These are phyloP conservation scores for Bujurquina vittata DNA, from an alignment of 2,113 vertebrate species.

Conservation along the genomic window DNA sequence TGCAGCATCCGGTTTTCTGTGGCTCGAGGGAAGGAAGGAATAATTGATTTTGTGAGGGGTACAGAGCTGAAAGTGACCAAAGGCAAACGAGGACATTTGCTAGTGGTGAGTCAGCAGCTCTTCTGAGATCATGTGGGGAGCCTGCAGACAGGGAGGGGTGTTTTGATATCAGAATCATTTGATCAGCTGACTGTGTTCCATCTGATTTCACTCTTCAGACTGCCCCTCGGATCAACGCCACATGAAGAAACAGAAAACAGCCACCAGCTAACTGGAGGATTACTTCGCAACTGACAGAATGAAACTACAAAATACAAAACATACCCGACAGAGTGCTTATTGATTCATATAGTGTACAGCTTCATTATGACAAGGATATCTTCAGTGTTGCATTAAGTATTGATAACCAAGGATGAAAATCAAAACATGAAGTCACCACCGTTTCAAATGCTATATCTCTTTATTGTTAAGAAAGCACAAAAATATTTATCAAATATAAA, in stretches of 20 bases:
- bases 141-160: not conserved
- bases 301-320: slow-evolving; percentile 17
- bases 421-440: slow-evolving; percentile 46
- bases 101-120: slow-evolving; percentile 88
- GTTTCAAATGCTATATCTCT: slow-evolving; percentile 56
- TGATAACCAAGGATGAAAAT: slow-evolving; percentile 24
- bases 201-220: slow-evolving; percentile 79
- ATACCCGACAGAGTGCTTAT: not conserved
- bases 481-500: slow-evolving; percentile 55
- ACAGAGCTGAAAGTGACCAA: slow-evolving; percentile 91
- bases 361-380: slow-evolving; percentile 22
- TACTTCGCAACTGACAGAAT: slow-evolving; percentile 15
- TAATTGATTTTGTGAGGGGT: slow-evolving; percentile 91
- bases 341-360: slow-evolving; percentile 3
- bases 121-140: slow-evolving; percentile 27
- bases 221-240: slow-evolving; percentile 86
- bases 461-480: slow-evolving; percentile 63
- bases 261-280: slow-evolving; percentile 29
- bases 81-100: slow-evolving; percentile 94
- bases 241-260: slow-evolving; percentile 63
- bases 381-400: slow-evolving; percentile 22
- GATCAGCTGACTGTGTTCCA: slow-evolving; percentile 36
- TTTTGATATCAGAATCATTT: not conserved
- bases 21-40: slow-evolving; percentile 90
- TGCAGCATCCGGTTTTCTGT: slow-evolving; percentile 89